These are phyloP conservation scores for Oophaga pumilio DNA, from an alignment of 2,113 vertebrate genomes.

Conservation along the genomic window DNA sequence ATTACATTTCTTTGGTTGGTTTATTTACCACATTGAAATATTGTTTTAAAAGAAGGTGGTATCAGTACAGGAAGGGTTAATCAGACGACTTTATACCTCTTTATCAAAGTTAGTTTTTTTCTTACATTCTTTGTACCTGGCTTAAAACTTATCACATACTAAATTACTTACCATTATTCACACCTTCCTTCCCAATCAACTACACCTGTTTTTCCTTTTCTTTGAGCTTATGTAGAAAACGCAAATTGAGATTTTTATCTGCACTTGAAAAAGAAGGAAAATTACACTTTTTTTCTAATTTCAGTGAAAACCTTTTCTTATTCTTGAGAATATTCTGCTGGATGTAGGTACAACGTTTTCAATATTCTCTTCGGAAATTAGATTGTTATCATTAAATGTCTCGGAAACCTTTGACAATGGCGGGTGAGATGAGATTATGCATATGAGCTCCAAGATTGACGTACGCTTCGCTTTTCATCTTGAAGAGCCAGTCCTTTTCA, in stretches of 20 bases:
- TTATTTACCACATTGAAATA: no score
- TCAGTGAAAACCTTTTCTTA: background rate
- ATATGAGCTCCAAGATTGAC: background rate
- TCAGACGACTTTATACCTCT: background rate
- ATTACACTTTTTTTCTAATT: background rate
- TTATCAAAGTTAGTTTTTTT: background rate
- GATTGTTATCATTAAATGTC: conserved; percentile 24
- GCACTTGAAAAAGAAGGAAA: background rate
- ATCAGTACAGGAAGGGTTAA: background rate
- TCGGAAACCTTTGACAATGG: conserved; percentile 11
- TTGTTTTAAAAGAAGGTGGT: background rate
- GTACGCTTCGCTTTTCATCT: background rate
- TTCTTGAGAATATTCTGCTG: background rate
- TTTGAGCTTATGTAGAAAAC: background rate
- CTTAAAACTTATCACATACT: background rate
- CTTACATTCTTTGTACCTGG: background rate
- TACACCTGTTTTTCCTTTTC: background rate
- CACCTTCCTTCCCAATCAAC: background rate
- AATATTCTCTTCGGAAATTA: conserved; percentile 9
- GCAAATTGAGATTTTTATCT: background rate
- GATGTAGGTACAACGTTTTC: conserved; percentile 1
- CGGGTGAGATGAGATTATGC: conserved; percentile 6
- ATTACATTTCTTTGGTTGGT: no score
- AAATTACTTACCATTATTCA: background rate
- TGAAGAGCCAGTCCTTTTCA: background rate